Conservation (phyloP, 2,797 vertebrate species). For the Trematomus bernacchii region DNA sequence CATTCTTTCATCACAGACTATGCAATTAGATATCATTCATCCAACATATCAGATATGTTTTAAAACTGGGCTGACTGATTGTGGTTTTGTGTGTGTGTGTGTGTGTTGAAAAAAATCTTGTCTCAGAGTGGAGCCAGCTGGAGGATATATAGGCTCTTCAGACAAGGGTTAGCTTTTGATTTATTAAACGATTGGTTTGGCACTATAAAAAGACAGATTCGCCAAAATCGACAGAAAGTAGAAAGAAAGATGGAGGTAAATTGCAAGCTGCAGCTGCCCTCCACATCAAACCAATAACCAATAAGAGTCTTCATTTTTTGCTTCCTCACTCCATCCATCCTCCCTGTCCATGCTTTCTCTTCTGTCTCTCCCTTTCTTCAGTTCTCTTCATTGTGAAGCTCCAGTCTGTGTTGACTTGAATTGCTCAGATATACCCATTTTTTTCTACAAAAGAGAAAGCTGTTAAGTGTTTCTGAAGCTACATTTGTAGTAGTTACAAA, state of each 20-base stretch:
- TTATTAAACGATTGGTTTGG: conserved; percentile 34
- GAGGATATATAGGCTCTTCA: conserved; percentile 18
- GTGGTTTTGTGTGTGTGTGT: not conserved
- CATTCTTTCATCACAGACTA: not conserved
- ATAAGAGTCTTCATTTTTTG: conserved; percentile 2
- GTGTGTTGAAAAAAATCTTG: not conserved
- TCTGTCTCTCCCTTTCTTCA: not conserved
- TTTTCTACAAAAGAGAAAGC: not conserved
- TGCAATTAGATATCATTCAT: not conserved
- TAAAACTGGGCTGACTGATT: not conserved
- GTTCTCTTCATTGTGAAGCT: not conserved
- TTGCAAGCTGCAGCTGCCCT: not conserved
- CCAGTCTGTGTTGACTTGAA: not conserved
- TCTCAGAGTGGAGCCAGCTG: conserved; percentile 14
- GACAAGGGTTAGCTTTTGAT: conserved; percentile 35
- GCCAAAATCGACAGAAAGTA: conserved; percentile 5
- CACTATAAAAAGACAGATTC: conserved; percentile 13
- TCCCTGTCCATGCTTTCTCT: not conserved
- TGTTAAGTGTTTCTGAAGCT: not conserved
- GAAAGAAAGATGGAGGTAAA: not conserved
- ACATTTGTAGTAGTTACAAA: conserved; percentile 12
- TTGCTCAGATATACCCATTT: not conserved
- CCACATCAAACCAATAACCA: not conserved
- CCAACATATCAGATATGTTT: not conserved
- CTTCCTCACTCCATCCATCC: conserved; percentile 1